A percentile compares a stretch with the other conserved stretches of the same genome.
Evolutionary conservation across 1,140 invertebrate species (phyloP).

Genomic region (Psix sp.): DNA sequence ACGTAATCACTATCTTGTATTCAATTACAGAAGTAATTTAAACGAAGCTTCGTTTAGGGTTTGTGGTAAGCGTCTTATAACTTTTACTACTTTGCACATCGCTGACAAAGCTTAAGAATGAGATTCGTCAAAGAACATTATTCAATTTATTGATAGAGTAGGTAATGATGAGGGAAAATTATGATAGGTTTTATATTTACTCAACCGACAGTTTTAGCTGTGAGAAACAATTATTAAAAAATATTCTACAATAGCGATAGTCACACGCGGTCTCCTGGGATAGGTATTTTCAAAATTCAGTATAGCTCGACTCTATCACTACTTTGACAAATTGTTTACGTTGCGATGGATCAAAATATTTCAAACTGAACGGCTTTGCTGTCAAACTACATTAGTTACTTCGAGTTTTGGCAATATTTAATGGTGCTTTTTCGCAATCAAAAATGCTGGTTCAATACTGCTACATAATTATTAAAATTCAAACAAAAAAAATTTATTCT

Average conservation of each 20-base stretch:
- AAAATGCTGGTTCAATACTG: no score
- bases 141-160: slow-evolving; percentile 38
- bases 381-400: slow-evolving; percentile 28
- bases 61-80: neutral
- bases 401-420: no score
- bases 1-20: no score
- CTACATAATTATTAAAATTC: no score
- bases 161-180: slow-evolving; percentile 38
- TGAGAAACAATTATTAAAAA: no score
- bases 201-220: no score
- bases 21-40: neutral
- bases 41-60: no score
- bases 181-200: no score
- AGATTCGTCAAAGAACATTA: slow-evolving; percentile 41
- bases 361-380: slow-evolving; percentile 13
- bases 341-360: slow-evolving; percentile 35
- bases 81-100: slow-evolving; percentile 22
- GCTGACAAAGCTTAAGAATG: slow-evolving; percentile 51
- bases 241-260: no score
- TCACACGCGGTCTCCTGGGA: slow-evolving; percentile 15
- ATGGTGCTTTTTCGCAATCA: no score
- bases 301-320: slow-evolving; percentile 8
- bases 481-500: no score
- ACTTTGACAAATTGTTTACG: slow-evolving; percentile 39
- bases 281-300: slow-evolving; percentile 31